Conservation (phyloP, 2,797 vertebrate species). For the Sebastes itinus region DNA sequence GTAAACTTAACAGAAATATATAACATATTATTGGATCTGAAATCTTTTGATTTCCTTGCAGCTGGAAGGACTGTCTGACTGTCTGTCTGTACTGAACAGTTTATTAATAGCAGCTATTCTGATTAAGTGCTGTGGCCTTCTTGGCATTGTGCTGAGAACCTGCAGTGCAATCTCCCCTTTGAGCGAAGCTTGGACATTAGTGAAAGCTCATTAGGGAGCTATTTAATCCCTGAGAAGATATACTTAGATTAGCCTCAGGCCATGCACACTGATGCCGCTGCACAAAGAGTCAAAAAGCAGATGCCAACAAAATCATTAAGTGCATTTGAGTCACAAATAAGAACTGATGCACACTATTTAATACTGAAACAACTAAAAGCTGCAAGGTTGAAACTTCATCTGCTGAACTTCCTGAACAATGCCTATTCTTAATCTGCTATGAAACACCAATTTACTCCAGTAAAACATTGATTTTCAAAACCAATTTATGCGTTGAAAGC, state of each 20-base stretch:
- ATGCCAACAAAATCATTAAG: conserved; percentile 7
- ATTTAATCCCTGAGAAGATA: conserved; percentile 77
- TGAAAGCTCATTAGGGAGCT: conserved; percentile 75
- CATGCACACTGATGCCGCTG: conserved; percentile 44
- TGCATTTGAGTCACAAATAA: not conserved
- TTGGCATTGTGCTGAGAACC: conserved; percentile 58
- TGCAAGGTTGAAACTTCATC: not conserved
- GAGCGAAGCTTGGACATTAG: conserved; percentile 68
- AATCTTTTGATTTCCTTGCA: not conserved
- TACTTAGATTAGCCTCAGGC: conserved; percentile 70
- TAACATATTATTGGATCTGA: not conserved
- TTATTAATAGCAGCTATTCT: conserved; percentile 17
- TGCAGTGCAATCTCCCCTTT: conserved; percentile 30
- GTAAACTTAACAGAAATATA: not conserved
- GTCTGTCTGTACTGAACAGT: not conserved
- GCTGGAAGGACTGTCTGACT: not conserved
- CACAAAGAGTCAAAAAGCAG: conserved; percentile 62
- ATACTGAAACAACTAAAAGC: not conserved
- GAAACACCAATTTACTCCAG: not conserved
- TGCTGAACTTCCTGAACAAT: not conserved
- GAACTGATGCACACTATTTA: not conserved
- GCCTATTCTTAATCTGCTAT: not conserved
- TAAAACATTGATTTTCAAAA: not conserved
- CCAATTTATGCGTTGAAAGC: not conserved
- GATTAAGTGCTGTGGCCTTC: conserved; percentile 4